Evolutionary conservation across 2,888 invertebrate species (phyloP).

Genomic region (Drosophila cognata): DNA sequence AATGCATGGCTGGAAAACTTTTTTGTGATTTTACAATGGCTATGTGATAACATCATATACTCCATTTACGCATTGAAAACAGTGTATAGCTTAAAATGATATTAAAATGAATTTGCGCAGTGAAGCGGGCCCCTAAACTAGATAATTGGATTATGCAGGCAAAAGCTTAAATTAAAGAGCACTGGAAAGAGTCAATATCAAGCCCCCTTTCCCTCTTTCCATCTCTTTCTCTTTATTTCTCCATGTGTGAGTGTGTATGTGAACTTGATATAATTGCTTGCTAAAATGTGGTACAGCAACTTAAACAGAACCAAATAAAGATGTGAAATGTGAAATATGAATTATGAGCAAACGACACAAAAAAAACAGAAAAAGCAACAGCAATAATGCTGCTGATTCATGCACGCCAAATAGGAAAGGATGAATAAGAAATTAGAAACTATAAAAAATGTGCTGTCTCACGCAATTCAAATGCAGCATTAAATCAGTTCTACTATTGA

Average conservation of each 20-base stretch:
- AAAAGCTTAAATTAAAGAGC: constrained; percentile 60
- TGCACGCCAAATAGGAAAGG: constrained; percentile 23
- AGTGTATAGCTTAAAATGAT: constrained; percentile 14
- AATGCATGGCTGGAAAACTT: background rate
- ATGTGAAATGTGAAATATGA: constrained; percentile 50
- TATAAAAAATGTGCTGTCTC: constrained; percentile 11
- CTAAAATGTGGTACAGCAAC: constrained; percentile 36
- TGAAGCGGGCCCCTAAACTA: constrained; percentile 44
- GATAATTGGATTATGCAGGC: constrained; percentile 62
- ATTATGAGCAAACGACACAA: constrained; percentile 50
- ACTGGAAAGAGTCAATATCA: constrained; percentile 19
- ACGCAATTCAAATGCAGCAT: constrained; percentile 2
- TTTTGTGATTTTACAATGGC: background rate
- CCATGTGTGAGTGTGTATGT: constrained; percentile 1
- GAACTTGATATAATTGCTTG: constrained; percentile 51
- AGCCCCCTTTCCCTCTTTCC: background rate
- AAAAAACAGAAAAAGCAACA: constrained; percentile 20
- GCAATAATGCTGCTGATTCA: constrained; percentile 63
- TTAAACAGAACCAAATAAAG: constrained; percentile 23
- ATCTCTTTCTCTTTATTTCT: background rate
- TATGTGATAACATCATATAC: constrained; percentile 4
- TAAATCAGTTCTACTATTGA: constrained; percentile 22
- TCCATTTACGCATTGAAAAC: background rate
- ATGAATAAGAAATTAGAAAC: constrained; percentile 25
- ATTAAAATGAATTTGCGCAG: constrained; percentile 58